These are phyloP conservation scores for Chelmon rostratus DNA, from an alignment of 2,797 vertebrate species.

Conservation along the genomic window DNA sequence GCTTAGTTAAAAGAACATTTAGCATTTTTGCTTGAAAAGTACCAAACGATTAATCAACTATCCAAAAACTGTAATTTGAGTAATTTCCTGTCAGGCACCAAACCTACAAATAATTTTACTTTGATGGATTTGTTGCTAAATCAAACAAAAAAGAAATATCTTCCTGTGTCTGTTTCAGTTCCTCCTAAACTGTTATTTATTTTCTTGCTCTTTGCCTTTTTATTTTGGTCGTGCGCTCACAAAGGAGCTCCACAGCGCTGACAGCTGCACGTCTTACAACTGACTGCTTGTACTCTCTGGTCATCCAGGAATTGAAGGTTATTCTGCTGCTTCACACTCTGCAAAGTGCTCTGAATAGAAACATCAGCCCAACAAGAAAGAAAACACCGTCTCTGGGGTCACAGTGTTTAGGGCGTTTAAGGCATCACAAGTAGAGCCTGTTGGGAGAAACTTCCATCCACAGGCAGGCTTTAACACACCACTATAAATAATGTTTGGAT, in stretches of 20 bases:
- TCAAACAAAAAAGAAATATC: background rate
- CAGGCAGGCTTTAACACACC: background rate
- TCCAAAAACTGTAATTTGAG: no score
- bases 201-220: background rate
- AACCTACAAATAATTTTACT: background rate
- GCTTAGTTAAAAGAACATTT: background rate
- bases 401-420: no score
- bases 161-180: background rate
- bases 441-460: background rate
- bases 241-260: background rate
- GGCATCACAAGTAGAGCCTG: background rate
- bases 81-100: no score
- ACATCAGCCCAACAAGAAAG: background rate
- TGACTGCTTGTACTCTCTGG: background rate
- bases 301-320: conserved; percentile 3
- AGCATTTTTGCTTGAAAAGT: background rate
- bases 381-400: background rate
- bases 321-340: background rate
- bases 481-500: conserved; percentile 2
- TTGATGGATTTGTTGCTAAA: background rate
- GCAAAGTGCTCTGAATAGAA: conserved; percentile 1
- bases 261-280: background rate
- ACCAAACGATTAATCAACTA: background rate
- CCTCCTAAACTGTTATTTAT: background rate
- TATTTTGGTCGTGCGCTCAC: background rate